Conservation (phyloP, 2,797 vertebrate species). For the Oreortyx pictus region DNA sequence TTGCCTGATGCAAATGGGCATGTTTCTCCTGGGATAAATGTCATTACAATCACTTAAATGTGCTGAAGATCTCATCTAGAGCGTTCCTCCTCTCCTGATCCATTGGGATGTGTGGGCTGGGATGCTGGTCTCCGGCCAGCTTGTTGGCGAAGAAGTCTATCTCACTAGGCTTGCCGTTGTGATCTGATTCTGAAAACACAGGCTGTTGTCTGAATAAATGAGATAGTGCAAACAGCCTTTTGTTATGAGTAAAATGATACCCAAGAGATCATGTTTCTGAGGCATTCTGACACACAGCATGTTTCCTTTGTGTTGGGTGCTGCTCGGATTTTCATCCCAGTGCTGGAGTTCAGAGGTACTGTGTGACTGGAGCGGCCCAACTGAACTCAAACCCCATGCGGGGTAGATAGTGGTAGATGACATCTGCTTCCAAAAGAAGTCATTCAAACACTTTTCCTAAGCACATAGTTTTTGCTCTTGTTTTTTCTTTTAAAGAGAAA, state of each 20-base stretch:
- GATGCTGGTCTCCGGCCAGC: neutral
- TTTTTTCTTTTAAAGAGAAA: neutral
- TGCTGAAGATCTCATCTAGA: neutral
- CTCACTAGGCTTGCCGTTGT: neutral
- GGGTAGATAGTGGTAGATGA: neutral
- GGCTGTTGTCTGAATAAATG: neutral
- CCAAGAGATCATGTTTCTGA: neutral
- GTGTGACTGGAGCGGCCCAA: neutral
- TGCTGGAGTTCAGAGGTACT: neutral
- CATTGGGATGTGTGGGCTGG: neutral
- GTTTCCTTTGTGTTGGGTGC: neutral
- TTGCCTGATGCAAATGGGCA: neutral
- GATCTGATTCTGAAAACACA: neutral
- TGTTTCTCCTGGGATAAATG: accelerated
- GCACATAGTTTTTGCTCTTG: neutral
- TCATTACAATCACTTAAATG: neutral
- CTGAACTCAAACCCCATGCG: neutral
- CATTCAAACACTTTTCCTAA: neutral
- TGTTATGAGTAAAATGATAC: neutral
- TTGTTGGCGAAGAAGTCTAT: neutral
- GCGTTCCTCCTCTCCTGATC: neutral
- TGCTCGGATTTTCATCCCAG: neutral
- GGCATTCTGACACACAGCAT: neutral
- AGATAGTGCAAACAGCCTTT: neutral
- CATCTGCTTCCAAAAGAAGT: neutral